Base-by-base conservation (phyloP, 2,797 vertebrate species). In the Bovichtus variegatus region DNA sequence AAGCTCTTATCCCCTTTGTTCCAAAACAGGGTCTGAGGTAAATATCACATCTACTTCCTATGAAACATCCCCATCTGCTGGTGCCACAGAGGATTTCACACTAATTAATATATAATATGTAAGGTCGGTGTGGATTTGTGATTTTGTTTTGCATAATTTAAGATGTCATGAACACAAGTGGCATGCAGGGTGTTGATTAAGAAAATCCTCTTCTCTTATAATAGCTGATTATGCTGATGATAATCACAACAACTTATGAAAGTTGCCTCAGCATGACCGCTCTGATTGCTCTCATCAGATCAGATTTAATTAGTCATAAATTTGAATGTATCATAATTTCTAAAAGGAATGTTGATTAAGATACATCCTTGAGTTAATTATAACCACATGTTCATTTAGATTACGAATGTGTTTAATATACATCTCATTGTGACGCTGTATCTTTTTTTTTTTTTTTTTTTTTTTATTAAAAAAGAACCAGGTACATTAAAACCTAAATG, bases 61-160 rank as follows among this genome's bases (percentile, higher is more conserved):
- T 21, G 11, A 15, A 85, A 85, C 21, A 83, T 47, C 83, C 1
- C 81, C 86, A 88, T 67, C 91, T 89, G 47, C 72, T 92, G 90
- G 86, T 55, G 10, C 6, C 31, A 36, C 34, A 38, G 9, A 27
- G 27, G 44, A 72, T 25, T 75, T 47, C 5, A 72, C 41, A 62
- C 27, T 59, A 36, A 0, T 19, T 49, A 9, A 38, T 40, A 1
- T 10, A 34, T 31, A 34, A 31, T 34, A 27, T 21, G 9, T 1
- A 21, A 0, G 29, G 18, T 50, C 6, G 3, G 16, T 47, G 29
- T 23, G 29, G 23, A 18, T 55, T 27, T 60, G 55, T 59, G 34
- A 65, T 60, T 60, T 47, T 50, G 43, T 68, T 72, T 61, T 31
- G 36, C 27, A 57, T 4, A 25, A 68, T 73, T 82, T 11, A 63